Evolutionary conservation across 2,888 invertebrate genomes (phyloP), one percentile per base, ranked within the genome.

Genomic region (Aspidapion aeneum): DNA sequence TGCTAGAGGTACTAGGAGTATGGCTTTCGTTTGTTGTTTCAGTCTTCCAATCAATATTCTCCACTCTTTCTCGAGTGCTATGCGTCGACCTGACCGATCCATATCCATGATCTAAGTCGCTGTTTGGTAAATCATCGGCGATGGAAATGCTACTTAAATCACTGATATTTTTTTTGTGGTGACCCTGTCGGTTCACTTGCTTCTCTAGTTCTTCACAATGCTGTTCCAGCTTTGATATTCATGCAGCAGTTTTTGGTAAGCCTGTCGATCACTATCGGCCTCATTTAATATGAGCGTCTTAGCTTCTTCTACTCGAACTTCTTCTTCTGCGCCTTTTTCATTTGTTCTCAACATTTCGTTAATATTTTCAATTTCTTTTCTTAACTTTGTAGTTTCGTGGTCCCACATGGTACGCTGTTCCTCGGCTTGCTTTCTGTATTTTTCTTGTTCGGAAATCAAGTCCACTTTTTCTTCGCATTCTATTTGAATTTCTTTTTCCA

Each of bases 161-260:
- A 63, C 79, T 80, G 7, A 74, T 63, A 64, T 77, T 80, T 58
- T 79, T 68, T 55, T 69, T 71, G 63, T 79, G 79, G 17, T 71
- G 64, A 2, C 66, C 69, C 55, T 74, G 72, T 22, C 77, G 73
- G 2, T 79, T 77, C 55, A 86, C 69, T 68, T 79, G 86, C 79
- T 87, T 86, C 70, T 90, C 85, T 68, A 90, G 78, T 55, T 85
- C 84, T 74, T 94, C 94, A 51, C 87, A 82, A 50, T 89, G 83
- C 73, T 91, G 90, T 73, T 94, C 93, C 68, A 94, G 49, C 87
- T 85, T 70, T 91, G 89, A 71, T 91, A 91, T 20, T 93, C 90
- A 21, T 90, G 89, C 18, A 96, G 80, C 22, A 95, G 78, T 73
- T 90, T 89, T 81, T 95, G 95, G 71, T 95, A 90, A 57, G 93